phyloP scores from a whole-genome alignment of 2,113 vertebrate species.

The Bambusicola thoracicus region DNA sequence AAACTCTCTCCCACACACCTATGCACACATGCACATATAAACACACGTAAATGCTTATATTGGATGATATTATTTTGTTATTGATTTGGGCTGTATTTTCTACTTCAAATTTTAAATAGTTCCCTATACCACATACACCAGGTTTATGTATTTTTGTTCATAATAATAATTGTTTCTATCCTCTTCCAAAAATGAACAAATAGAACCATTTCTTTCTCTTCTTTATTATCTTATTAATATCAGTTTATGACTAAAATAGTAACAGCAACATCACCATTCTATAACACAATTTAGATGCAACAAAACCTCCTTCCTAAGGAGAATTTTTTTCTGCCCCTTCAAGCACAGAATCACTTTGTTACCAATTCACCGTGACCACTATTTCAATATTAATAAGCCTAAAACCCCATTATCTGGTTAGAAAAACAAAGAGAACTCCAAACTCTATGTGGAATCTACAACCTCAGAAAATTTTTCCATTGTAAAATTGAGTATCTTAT shows the following conservation, averaged over 20 bases:
- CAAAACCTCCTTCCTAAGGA: not conserved
- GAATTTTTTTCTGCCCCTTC: not conserved
- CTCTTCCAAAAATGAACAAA: not conserved
- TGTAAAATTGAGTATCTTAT: not conserved
- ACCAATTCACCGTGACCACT: not conserved
- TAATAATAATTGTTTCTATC: not conserved
- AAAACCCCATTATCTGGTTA: not conserved
- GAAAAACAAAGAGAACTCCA: not conserved
- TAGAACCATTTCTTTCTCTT: not conserved
- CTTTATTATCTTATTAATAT: not conserved
- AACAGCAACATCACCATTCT: not conserved
- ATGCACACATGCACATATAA: not conserved
- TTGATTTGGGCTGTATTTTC: not conserved
- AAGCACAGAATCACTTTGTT: not conserved
- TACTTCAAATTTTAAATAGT: not conserved
- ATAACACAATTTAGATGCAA: not conserved
- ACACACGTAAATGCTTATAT: constrained; percentile 38
- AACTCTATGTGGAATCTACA: not conserved
- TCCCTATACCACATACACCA: not conserved
- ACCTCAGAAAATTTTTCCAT: not conserved
- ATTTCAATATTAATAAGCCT: not conserved
- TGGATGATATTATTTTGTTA: not conserved
- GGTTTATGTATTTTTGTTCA: not conserved
- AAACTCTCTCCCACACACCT: not conserved
- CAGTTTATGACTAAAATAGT: not conserved